A percentile compares a stretch with the other conserved stretches of the same genome.
These are phyloP conservation scores for Pantala flavescens DNA, from an alignment of 1,140 invertebrate genomes.

Conservation along the genomic window DNA sequence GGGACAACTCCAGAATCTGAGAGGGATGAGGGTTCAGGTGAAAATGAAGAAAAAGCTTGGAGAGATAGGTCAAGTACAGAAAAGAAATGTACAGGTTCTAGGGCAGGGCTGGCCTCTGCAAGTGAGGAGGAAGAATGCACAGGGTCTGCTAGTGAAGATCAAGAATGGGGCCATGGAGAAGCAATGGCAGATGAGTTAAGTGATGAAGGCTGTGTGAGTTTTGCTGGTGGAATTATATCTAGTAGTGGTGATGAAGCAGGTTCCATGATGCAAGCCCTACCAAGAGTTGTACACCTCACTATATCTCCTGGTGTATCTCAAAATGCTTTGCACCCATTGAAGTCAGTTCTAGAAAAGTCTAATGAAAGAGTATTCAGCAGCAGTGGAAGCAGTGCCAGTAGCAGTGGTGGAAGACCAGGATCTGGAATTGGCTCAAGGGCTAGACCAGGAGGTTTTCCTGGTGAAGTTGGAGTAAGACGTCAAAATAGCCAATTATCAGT, in stretches of 20 bases:
- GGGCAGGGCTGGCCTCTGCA: background rate
- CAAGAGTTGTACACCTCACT: background rate
- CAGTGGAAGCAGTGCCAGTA: background rate
- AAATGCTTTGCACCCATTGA: background rate
- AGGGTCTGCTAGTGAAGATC: constrained; percentile 25
- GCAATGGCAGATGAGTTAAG: constrained; percentile 54
- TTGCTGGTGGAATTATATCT: constrained; percentile 6
- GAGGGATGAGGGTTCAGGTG: constrained; percentile 37
- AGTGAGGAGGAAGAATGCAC: constrained; percentile 9
- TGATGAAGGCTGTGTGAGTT: constrained; percentile 11
- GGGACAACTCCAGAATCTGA: constrained; percentile 1
- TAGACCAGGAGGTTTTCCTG: background rate
- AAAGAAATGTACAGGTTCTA: constrained; percentile 29
- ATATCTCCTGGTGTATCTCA: background rate
- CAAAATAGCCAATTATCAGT: background rate
- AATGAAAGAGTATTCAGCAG: background rate
- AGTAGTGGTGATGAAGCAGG: background rate
- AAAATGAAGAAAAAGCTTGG: constrained; percentile 37
- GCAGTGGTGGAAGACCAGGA: background rate
- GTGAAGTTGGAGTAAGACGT: background rate
- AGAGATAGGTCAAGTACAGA: constrained; percentile 38
- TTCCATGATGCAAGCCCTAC: background rate
- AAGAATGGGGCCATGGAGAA: constrained; percentile 50
- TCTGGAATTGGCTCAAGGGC: background rate
- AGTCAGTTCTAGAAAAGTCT: background rate